Percentiles rank a stretch among this genome's conserved stretches.
Conservation (phyloP, 2,888 invertebrate genomes). For the Catocala nupta region DNA sequence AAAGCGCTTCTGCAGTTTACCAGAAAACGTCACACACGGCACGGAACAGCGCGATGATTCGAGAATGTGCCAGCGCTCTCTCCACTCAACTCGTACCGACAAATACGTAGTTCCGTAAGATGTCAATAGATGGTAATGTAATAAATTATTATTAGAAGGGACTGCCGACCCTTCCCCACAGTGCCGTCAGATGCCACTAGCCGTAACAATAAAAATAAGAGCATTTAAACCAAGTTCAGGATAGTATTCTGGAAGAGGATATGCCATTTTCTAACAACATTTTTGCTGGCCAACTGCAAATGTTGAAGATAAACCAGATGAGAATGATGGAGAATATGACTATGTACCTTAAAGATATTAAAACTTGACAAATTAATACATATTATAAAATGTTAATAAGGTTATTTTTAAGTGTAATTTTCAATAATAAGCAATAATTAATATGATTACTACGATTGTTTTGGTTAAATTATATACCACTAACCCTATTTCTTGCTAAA, state of each 20-base stretch:
- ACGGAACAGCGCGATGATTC: too few species aligned
- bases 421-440: slow-evolving; percentile 23
- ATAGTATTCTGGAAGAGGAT: slow-evolving; percentile 7
- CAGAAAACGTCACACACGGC: too few species aligned
- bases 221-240: slow-evolving; percentile 3
- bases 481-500: slow-evolving; percentile 9
- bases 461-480: slow-evolving; percentile 18
- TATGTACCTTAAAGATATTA: slow-evolving; percentile 29
- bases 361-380: slow-evolving; percentile 28
- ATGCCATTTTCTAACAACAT: slow-evolving; percentile 17
- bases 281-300: slow-evolving; percentile 33
- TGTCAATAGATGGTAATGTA: too few species aligned
- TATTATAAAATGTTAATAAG: slow-evolving; percentile 26
- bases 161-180: too few species aligned
- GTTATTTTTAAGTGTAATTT: slow-evolving; percentile 29
- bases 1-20: too few species aligned
- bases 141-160: too few species aligned
- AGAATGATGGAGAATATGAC: slow-evolving; percentile 27
- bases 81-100: too few species aligned
- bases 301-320: slow-evolving; percentile 33
- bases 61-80: too few species aligned
- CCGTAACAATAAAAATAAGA: too few species aligned
- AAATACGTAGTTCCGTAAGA: too few species aligned
- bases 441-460: slow-evolving; percentile 24
- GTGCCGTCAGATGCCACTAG: too few species aligned